Evolutionary conservation across 2,888 invertebrate genomes (phyloP), one percentile per base, ranked within the genome.

Genomic region (Caenorhabditis sp.): DNA sequence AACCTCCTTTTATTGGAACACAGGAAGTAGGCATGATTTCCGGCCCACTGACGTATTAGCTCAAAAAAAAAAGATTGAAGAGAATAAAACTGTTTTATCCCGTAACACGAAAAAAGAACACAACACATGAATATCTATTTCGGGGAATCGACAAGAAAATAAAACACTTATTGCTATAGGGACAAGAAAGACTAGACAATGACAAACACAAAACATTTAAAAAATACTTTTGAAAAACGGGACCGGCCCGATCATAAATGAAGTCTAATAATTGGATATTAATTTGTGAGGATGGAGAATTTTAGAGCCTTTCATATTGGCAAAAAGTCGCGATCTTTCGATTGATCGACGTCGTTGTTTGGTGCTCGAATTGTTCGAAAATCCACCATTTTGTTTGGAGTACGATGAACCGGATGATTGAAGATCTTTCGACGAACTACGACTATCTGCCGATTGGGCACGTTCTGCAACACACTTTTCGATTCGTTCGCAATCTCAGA

Each of bases 371-470:
- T 26, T n/a, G 8, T 19, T 19, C 21, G 19, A 23, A 23, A 23
- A 23, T 55, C 27, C 37, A 14, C 23, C 62, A 43, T 43, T 43
- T 14, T 43, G 43, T 43, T 43, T 43, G 3, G 43, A 17, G 14
- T 43, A 43, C n/a, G 71, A 23, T 24, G 65, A 27, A 12, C 50
- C n/a, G n/a, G n/a, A 60, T 51, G 62, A 57, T 24, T 63, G 58
- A 1, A 61, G 63, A 23, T 68, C 69, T 12, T 63, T 66, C 55
- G 54, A 60, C 10, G 78, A 80, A 0, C 70, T 61, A 10, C 80
- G 76, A 58, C 76, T 76, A 58, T 84, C 84, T 14, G 82, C 84
- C 24, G 82, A 83, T 66, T 81, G 80, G 4, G 84, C 84, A 4
- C 84, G 66, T 65, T 83, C 84, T 83, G 55, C 43, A 82, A 62